Evolutionary conservation across 2,888 invertebrate species (phyloP).

Genomic region (Phyto melanocephala): DNA sequence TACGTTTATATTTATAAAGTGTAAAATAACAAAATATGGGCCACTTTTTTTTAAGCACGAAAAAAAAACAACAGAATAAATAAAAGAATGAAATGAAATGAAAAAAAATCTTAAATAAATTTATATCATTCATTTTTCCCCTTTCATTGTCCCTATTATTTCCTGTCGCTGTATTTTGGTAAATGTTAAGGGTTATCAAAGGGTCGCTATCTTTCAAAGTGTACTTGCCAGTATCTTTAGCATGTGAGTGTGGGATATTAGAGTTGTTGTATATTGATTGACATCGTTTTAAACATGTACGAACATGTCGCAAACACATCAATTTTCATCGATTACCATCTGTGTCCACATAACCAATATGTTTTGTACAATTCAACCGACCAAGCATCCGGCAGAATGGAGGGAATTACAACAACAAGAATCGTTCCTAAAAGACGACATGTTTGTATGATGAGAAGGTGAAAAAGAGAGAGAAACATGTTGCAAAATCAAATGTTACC

Average conservation of each 20-base stretch:
- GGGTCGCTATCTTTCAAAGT: not conserved
- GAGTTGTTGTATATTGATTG: constrained; percentile 51
- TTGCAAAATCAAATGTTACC: constrained; percentile 60
- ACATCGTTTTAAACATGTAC: constrained; percentile 59
- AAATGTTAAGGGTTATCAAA: constrained; percentile 2
- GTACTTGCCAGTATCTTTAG: not conserved
- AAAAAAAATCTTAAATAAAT: constrained; percentile 44
- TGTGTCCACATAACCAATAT: constrained; percentile 47
- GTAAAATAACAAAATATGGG: constrained; percentile 35
- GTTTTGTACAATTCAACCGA: not conserved
- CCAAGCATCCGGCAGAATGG: not conserved
- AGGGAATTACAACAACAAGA: not conserved
- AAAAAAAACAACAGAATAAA: not conserved
- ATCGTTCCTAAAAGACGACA: not conserved
- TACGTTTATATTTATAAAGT: constrained; percentile 23
- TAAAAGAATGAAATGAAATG: no score
- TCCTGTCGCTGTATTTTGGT: not conserved
- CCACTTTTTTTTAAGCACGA: constrained; percentile 9
- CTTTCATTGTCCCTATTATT: not conserved
- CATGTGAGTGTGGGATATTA: not conserved
- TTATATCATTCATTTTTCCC: constrained; percentile 19
- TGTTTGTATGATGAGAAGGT: not conserved
- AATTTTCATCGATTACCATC: constrained; percentile 71
- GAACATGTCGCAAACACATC: constrained; percentile 77
- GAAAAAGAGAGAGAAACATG: not conserved